phyloP scores from a whole-genome alignment of 2,113 vertebrate species.

The Syrmaticus mikado region DNA sequence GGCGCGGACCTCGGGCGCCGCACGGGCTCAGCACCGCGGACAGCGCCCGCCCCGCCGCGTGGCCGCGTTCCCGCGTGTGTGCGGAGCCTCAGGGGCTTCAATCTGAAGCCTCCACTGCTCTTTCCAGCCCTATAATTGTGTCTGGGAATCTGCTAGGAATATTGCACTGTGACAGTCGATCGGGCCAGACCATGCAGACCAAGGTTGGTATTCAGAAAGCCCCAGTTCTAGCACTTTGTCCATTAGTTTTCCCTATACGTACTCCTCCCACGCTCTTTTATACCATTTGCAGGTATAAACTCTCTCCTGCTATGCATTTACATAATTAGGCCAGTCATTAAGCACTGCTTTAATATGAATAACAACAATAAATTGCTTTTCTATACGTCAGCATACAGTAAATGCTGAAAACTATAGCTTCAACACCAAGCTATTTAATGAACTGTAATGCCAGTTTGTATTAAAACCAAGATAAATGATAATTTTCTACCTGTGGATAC shows the following conservation, averaged over 20 bases:
- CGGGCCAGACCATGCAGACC: neutral
- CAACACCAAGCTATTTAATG: slow-evolving; percentile 13
- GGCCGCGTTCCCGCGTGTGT: neutral
- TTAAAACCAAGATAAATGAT: neutral
- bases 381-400: neutral
- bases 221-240: neutral
- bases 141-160: neutral
- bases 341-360: slow-evolving; percentile 14
- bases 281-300: slow-evolving; percentile 32
- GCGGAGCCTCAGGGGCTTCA: neutral
- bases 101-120: neutral
- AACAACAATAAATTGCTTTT: slow-evolving; percentile 36
- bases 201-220: neutral
- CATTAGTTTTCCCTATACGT: neutral
- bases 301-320: neutral
- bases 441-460: neutral
- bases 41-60: slow-evolving; percentile 13
- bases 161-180: neutral
- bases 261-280: neutral
- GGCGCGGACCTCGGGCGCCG: too few relatives aligned
- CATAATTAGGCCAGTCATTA: slow-evolving; percentile 15
- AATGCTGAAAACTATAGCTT: neutral
- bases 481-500: neutral
- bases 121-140: neutral
- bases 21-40: slow-evolving; percentile 55